Conservation (phyloP, 2,888 invertebrate species). For the Phortica okadai region DNA sequence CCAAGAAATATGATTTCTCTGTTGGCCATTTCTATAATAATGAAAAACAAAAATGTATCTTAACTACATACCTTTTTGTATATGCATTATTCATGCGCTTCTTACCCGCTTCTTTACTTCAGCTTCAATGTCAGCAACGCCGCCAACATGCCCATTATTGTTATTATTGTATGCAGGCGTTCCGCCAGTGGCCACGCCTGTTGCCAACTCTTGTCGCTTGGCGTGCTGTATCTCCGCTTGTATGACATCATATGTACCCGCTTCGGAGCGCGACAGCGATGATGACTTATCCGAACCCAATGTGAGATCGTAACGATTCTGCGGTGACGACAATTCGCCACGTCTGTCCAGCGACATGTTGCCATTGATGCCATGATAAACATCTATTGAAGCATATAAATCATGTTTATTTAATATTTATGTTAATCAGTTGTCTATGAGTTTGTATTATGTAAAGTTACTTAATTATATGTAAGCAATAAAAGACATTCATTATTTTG, state of each 20-base stretch:
- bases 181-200: slow-evolving; percentile 58
- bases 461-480: neutral
- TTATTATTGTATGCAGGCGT: slow-evolving; percentile 50
- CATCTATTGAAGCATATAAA: slow-evolving; percentile 58
- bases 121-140: slow-evolving; percentile 60
- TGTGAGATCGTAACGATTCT: slow-evolving; percentile 74
- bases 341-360: slow-evolving; percentile 76
- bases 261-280: slow-evolving; percentile 75
- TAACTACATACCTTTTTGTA: neutral
- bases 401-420: neutral
- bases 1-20: slow-evolving; percentile 88
- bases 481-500: slow-evolving; percentile 47
- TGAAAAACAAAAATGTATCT: neutral
- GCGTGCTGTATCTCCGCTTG: slow-evolving; percentile 75
- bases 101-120: slow-evolving; percentile 73
- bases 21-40: slow-evolving; percentile 80
- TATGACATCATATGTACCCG: slow-evolving; percentile 75
- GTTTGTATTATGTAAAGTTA: neutral
- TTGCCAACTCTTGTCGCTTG: slow-evolving; percentile 68
- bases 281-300: slow-evolving; percentile 76
- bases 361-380: slow-evolving; percentile 76
- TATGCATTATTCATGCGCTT: neutral
- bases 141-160: slow-evolving; percentile 50
- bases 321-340: slow-evolving; percentile 67
- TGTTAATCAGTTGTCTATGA: neutral